phyloP scores from a whole-genome alignment of 2,888 invertebrate species.

The Amitus sp. region DNA sequence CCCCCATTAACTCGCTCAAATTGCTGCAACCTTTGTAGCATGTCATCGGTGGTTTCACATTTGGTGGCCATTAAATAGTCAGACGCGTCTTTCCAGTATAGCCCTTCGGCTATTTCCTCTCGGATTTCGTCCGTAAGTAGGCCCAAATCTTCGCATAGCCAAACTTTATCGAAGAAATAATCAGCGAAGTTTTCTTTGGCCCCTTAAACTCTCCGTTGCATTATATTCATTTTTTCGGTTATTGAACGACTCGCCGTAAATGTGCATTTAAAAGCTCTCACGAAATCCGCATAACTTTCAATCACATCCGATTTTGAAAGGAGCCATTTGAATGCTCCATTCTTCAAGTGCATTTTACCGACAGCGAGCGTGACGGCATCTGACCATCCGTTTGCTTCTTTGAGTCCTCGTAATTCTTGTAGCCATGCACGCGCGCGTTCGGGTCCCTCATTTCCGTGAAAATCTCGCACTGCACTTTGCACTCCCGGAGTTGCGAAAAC shows the following conservation, averaged over 20 bases:
- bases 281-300: neutral
- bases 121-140: neutral
- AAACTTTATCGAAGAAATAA: slow-evolving; percentile 12
- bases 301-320: too few relatives aligned
- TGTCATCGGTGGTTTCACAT: neutral
- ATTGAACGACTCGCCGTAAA: neutral
- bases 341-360: slow-evolving; percentile 4
- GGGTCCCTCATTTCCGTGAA: too few relatives aligned
- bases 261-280: neutral
- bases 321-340: slow-evolving; percentile 12
- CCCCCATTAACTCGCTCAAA: neutral
- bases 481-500: too few relatives aligned
- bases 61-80: neutral
- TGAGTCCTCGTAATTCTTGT: slow-evolving; percentile 3
- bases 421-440: slow-evolving; percentile 11
- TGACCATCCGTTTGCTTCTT: slow-evolving; percentile 5
- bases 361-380: slow-evolving; percentile 8
- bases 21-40: neutral
- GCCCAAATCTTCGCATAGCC: neutral
- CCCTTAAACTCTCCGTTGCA: slow-evolving; percentile 5
- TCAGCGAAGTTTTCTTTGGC: neutral
- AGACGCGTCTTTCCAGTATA: neutral
- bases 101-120: neutral
- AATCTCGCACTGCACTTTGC: too few relatives aligned
- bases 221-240: neutral